These are phyloP conservation scores for Craniophora ligustri DNA, from an alignment of 2,888 invertebrate genomes.

Conservation along the genomic window DNA sequence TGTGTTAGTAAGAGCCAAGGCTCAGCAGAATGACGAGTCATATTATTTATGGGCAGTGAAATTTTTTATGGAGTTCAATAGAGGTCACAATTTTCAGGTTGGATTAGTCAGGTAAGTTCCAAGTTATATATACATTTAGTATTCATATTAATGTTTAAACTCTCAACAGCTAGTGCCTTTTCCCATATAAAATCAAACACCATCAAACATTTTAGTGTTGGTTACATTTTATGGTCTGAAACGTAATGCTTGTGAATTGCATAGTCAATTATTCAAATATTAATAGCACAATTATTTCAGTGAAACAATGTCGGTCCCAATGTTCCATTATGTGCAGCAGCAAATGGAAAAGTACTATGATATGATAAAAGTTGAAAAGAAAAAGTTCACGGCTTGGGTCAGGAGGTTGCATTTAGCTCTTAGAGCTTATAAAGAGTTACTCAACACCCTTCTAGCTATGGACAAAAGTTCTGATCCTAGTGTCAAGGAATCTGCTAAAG, in stretches of 20 bases:
- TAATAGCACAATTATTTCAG: conserved; percentile 83
- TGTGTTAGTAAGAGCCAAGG: conserved; percentile 90
- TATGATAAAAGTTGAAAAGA: conserved; percentile 95
- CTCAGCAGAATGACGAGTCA: conserved; percentile 95
- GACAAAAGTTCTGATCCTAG: conserved; percentile 92
- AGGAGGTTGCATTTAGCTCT: conserved; percentile 95
- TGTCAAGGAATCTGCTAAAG: conserved; percentile 93
- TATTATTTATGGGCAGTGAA: conserved; percentile 98
- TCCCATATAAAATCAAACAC: no score
- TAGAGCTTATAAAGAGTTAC: conserved; percentile 93
- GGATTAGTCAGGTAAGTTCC: conserved; percentile 96
- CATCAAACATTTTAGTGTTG: no score
- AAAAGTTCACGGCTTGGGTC: conserved; percentile 94
- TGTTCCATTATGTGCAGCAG: conserved; percentile 98
- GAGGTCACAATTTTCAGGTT: conserved; percentile 95
- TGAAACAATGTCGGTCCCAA: conserved; percentile 96
- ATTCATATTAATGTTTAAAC: no score
- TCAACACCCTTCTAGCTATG: conserved; percentile 94
- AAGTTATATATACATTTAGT: no score
- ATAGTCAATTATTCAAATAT: neutral
- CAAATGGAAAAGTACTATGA: conserved; percentile 96
- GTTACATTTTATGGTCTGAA: neutral
- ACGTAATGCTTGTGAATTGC: neutral
- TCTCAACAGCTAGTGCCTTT: no score
- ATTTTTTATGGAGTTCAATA: conserved; percentile 99